Base-by-base conservation (phyloP, 2,888 invertebrate genomes). In the Cantharis rufa region DNA sequence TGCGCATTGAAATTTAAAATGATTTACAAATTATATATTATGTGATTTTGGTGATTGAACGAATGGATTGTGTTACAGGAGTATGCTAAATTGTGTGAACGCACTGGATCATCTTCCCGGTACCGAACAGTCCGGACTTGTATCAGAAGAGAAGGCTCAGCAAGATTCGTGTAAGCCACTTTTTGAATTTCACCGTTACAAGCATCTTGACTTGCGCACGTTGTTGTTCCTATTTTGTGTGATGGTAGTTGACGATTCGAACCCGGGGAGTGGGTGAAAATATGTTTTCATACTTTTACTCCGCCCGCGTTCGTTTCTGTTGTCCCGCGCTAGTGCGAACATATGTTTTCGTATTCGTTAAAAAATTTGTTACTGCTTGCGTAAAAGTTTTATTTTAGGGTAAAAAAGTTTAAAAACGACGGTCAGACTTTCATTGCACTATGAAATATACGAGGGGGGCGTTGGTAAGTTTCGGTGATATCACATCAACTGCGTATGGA, bases 1-100 rank as follows among this genome's bases (percentile, higher is more conserved):
- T 48, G 48, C 48, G 48, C 48, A 48, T 48, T 48, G n/a, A 48
- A 48, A 5, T 48, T 48, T 13, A n/a, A 48, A 48, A 48, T 48
- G 7, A 48, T 48, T n/a, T 48, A 48, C n/a, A 5, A n/a, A 32
- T 32, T 4, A 32, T 32, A 32, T 7, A 48, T 48, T 7, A 48
- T 48, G 48, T 48, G 48, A 48, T 48, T 48, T 61, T 66, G 24
- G 27, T 27, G 18, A 64, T 74, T 15, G 15, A 18, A 16, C 70
- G 15, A 62, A 21, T n/a, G 48, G 18, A 15, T 82, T 86, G 81
- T 87, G 92, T 93, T 93, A 88, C 93, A 93, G 93, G 93, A 96
- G 96, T 93, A 96, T 96, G 95, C 93, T 96, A 93, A 96, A 96
- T 94, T 96, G 96, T 92, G 95, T 96, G 90, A 96, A 96, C 92